Conservation (phyloP, 1,140 invertebrate genomes). For the Papilio machaon region DNA sequence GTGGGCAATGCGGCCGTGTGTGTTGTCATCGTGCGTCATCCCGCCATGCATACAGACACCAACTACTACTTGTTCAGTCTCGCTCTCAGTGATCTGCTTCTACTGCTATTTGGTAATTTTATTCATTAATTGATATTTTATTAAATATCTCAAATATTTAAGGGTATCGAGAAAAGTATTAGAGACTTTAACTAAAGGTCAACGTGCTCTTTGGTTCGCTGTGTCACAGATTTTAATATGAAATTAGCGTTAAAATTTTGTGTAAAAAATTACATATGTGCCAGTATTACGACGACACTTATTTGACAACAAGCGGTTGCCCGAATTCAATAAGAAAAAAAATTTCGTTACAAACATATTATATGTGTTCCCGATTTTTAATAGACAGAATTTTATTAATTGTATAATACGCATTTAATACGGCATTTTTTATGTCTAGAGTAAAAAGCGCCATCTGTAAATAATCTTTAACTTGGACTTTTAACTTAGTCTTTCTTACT, state of each 20-base stretch:
- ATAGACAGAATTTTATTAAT: too few species aligned
- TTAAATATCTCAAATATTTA: background rate
- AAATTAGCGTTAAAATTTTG: too few species aligned
- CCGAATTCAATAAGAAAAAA: too few species aligned
- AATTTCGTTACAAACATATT: too few species aligned
- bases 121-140: slow-evolving; percentile 31
- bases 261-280: too few species aligned
- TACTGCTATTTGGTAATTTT: slow-evolving; percentile 88
- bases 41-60: slow-evolving; percentile 91
- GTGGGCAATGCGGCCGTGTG: slow-evolving; percentile 95
- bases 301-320: too few species aligned
- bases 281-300: too few species aligned
- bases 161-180: too few species aligned
- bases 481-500: background rate
- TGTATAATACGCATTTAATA: background rate
- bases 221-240: too few species aligned
- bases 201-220: too few species aligned
- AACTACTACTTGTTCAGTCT: slow-evolving; percentile 97
- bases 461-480: background rate
- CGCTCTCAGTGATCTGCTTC: slow-evolving; percentile 88
- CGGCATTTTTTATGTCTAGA: background rate
- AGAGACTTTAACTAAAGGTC: too few species aligned
- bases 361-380: too few species aligned
- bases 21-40: slow-evolving; percentile 92
- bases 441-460: background rate